These are phyloP conservation scores for Plutella xylostella DNA, from an alignment of 2,888 invertebrate genomes.

Conservation along the genomic window DNA sequence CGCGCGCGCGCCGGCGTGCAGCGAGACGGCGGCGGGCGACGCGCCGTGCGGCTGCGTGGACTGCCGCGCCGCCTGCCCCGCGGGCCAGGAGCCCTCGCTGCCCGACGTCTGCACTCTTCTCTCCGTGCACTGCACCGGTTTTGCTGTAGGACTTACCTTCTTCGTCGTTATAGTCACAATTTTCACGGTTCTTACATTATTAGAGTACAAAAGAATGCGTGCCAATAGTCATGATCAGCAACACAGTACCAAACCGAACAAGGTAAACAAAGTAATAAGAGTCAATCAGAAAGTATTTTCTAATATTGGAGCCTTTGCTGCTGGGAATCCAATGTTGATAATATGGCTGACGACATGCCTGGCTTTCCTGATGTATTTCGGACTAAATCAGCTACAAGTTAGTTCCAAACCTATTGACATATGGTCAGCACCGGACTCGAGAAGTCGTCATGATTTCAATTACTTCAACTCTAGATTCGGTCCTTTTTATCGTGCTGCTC, in stretches of 20 bases:
- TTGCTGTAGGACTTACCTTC: conserved; percentile 71
- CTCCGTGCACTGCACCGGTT: conserved; percentile 72
- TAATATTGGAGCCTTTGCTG: conserved; percentile 68
- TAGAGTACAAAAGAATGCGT: conserved; percentile 20
- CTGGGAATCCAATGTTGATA: conserved; percentile 73
- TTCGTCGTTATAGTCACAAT: conserved; percentile 47
- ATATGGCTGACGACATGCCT: conserved; percentile 74
- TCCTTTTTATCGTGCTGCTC: conserved; percentile 91
- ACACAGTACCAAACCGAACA: conserved; percentile 9
- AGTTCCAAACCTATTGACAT: conserved; percentile 92
- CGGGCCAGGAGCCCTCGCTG: conserved; percentile 45
- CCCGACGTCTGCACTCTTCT: conserved; percentile 66
- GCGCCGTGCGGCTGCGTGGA: conserved; percentile 83
- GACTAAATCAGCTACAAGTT: conserved; percentile 75
- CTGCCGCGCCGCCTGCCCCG: conserved; percentile 74
- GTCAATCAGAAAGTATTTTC: conserved; percentile 40
- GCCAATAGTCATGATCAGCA: not conserved
- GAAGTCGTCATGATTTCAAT: conserved; percentile 84
- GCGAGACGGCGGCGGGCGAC: conserved; percentile 65
- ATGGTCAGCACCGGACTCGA: conserved; percentile 89
- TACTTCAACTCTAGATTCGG: conserved; percentile 90
- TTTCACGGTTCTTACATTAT: conserved; percentile 35
- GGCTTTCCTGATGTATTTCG: conserved; percentile 71
- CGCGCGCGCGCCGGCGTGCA: conserved; percentile 63
- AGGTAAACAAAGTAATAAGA: conserved; percentile 27